Conservation (phyloP, 1,140 invertebrate species). For the Argopecten irradians region DNA sequence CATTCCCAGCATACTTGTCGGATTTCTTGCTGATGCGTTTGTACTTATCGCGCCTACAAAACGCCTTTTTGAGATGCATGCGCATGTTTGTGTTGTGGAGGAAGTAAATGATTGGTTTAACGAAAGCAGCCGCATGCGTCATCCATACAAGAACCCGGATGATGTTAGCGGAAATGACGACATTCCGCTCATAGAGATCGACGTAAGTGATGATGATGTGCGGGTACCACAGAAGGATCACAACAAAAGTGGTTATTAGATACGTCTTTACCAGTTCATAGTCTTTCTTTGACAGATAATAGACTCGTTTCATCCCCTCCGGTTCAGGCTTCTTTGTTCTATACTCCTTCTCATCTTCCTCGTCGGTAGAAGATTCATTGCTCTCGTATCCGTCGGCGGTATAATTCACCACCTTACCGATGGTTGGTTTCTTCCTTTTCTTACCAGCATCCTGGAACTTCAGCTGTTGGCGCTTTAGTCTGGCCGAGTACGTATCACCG, state of each 20-base stretch:
- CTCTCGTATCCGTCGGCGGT: constrained; percentile 42
- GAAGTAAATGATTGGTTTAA: constrained; percentile 51
- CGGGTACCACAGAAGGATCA: constrained; percentile 50
- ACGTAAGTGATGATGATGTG: constrained; percentile 53
- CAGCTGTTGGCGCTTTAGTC: constrained; percentile 48
- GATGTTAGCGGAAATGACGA: constrained; percentile 33
- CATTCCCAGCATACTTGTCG: neutral
- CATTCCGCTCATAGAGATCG: constrained; percentile 42
- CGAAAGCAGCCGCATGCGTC: constrained; percentile 44
- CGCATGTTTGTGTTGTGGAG: constrained; percentile 48
- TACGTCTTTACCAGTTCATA: constrained; percentile 50
- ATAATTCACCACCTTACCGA: constrained; percentile 42
- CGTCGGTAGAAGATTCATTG: constrained; percentile 53
- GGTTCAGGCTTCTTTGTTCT: constrained; percentile 17
- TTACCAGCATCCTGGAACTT: constrained; percentile 57
- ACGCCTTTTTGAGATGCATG: constrained; percentile 40
- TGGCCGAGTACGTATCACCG: constrained; percentile 55
- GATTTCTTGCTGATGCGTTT: neutral
- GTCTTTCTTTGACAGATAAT: constrained; percentile 52
- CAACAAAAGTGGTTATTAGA: constrained; percentile 39
- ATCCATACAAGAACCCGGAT: constrained; percentile 40
- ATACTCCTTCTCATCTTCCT: constrained; percentile 41
- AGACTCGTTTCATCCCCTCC: constrained; percentile 40
- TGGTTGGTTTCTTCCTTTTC: constrained; percentile 50
- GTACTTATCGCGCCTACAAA: neutral